Percentiles rank a stretch among this genome's conserved stretches.
Conservation (phyloP, 2,797 vertebrate genomes). For the Liparis tanakae region DNA sequence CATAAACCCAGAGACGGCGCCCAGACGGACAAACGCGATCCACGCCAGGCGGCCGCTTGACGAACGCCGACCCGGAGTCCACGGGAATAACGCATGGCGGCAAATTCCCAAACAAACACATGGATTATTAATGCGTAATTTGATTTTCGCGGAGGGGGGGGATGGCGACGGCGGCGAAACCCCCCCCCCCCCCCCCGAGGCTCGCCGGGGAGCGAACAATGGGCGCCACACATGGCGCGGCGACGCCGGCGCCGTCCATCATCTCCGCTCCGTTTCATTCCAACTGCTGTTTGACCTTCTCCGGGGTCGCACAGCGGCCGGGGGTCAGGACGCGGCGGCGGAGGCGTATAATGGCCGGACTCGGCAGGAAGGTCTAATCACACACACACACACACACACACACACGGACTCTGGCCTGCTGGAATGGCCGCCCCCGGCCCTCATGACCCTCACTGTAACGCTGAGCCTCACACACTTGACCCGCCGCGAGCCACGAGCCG, state of each 20-base stretch:
- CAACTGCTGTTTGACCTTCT: conserved; percentile 55
- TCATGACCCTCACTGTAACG: conserved; percentile 63
- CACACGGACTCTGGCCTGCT: conserved; percentile 37
- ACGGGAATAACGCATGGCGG: conserved; percentile 36
- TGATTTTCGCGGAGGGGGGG: conserved; percentile 38
- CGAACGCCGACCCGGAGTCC: conserved; percentile 36
- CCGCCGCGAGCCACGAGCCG: conserved; percentile 4
- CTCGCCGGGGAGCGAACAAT: conserved; percentile 24
- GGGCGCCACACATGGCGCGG: conserved; percentile 28
- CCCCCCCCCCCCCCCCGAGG: neutral
- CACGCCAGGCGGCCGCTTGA: conserved; percentile 27
- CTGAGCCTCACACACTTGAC: conserved; percentile 11
- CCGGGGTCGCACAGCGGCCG: conserved; percentile 39
- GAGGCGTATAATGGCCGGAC: conserved; percentile 54
- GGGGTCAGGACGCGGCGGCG: conserved; percentile 54
- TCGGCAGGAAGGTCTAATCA: conserved; percentile 67
- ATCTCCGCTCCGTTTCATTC: conserved; percentile 40
- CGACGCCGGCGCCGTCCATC: conserved; percentile 48
- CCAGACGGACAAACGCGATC: conserved; percentile 29
- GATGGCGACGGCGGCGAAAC: conserved; percentile 22
- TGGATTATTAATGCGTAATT: conserved; percentile 55
- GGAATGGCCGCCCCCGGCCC: conserved; percentile 44
- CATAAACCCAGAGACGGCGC: conserved; percentile 44
- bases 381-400: no score
- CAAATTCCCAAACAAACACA: conserved; percentile 46